phyloP scores from a whole-genome alignment of 2,797 vertebrate species.

The Rachycentron canadum region DNA sequence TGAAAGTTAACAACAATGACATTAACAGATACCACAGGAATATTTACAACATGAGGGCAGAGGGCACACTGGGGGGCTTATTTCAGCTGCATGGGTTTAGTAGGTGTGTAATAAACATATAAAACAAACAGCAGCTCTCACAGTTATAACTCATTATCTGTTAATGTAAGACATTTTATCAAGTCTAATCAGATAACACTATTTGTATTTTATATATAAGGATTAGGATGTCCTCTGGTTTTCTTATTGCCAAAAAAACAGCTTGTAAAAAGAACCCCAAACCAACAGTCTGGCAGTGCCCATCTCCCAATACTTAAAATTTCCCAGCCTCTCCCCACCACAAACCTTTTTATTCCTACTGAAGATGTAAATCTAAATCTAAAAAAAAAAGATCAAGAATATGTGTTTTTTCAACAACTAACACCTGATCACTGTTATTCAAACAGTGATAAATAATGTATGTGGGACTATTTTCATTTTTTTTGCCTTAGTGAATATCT shows the following conservation, averaged over 20 bases:
- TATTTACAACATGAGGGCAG: slow-evolving; percentile 78
- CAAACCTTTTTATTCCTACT: background rate
- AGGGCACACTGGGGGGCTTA: slow-evolving; percentile 60
- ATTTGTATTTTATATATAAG: background rate
- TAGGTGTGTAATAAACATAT: slow-evolving; percentile 67
- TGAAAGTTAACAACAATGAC: slow-evolving; percentile 86
- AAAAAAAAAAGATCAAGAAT: background rate
- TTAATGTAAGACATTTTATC: slow-evolving; percentile 32
- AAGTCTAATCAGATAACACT: slow-evolving; percentile 30
- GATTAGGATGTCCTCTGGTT: background rate
- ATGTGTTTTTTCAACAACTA: background rate
- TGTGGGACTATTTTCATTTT: slow-evolving; percentile 39
- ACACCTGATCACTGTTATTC: background rate
- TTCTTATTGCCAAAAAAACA: background rate
- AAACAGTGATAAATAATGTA: slow-evolving; percentile 2
- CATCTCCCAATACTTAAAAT: background rate
- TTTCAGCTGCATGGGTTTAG: slow-evolving; percentile 67
- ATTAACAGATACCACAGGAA: slow-evolving; percentile 82
- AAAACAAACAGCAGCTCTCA: slow-evolving; percentile 58
- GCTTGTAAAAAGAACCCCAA: background rate
- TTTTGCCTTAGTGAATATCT: slow-evolving; percentile 19
- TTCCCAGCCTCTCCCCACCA: background rate
- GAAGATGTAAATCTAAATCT: background rate
- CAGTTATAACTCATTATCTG: slow-evolving; percentile 43
- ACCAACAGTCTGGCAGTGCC: background rate